A percentile compares a stretch with the other conserved stretches of the same genome.
phyloP scores from a whole-genome alignment of 2,113 vertebrate species.

The Hippotragus niger region DNA sequence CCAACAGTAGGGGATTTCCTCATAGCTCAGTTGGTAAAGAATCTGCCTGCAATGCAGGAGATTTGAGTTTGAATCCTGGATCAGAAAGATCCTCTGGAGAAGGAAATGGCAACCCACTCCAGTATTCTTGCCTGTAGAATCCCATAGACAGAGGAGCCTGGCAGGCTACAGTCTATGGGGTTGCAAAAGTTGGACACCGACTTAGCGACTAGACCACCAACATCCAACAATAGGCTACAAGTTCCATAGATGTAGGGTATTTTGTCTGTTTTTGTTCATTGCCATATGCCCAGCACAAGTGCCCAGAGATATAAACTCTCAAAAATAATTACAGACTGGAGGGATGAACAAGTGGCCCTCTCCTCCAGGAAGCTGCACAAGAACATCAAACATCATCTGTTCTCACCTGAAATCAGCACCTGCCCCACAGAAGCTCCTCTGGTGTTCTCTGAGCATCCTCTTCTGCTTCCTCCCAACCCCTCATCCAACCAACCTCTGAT shows the following conservation, averaged over 20 bases:
- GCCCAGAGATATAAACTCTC: background rate
- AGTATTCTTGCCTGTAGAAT: background rate
- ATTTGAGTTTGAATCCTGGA: background rate
- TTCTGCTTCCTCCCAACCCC: background rate
- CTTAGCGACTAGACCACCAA: background rate
- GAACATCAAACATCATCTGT: background rate
- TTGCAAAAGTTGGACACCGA: background rate
- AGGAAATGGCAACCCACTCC: background rate
- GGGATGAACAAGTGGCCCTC: background rate
- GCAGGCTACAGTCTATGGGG: background rate
- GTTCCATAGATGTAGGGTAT: background rate
- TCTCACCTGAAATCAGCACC: background rate
- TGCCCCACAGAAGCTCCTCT: background rate
- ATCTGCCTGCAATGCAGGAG: background rate
- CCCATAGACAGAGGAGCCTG: background rate
- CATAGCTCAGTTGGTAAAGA: background rate
- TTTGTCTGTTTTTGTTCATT: background rate
- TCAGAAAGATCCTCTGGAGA: background rate
- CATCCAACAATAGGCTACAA: background rate
- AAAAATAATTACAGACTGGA: background rate
- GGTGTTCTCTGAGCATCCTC: background rate
- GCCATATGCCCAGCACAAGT: background rate
- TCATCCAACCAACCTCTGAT: background rate
- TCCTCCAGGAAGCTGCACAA: background rate
- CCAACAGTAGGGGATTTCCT: background rate